Percentiles rank a stretch among this genome's conserved stretches.
Evolutionary conservation across 2,888 invertebrate genomes (phyloP).

Genomic region (Encarsia formosa): DNA sequence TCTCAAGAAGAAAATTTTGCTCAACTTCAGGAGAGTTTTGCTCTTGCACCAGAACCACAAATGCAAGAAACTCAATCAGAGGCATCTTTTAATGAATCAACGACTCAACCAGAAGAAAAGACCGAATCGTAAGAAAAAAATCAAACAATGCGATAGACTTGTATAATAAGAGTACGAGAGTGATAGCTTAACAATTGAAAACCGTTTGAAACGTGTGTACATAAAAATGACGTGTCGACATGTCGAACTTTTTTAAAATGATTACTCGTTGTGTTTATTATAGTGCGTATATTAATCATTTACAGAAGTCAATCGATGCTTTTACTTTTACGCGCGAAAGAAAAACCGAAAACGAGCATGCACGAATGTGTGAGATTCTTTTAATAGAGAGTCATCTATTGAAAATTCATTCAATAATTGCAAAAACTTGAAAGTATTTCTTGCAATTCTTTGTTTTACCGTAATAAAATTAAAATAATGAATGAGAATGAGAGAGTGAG

Average conservation of each 20-base stretch:
- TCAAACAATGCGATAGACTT: conserved; percentile 2
- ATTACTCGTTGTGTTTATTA: conserved; percentile 10
- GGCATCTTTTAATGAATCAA: neutral
- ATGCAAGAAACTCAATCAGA: neutral
- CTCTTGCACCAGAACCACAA: neutral
- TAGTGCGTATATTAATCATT: conserved; percentile 19
- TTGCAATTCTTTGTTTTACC: too few relatives aligned
- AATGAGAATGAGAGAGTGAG: neutral
- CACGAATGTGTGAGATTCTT: too few relatives aligned
- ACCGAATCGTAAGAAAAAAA: conserved; percentile 16
- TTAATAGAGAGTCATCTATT: too few relatives aligned
- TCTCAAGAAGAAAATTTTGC: neutral
- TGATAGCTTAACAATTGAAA: conserved; percentile 6
- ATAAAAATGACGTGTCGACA: conserved; percentile 14
- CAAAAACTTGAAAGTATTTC: too few relatives aligned
- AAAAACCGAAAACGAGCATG: too few relatives aligned
- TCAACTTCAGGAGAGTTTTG: neutral
- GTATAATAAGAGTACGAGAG: conserved; percentile 16
- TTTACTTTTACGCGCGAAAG: too few relatives aligned
- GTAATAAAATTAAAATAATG: neutral
- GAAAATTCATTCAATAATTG: too few relatives aligned
- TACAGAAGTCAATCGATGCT: conserved; percentile 23
- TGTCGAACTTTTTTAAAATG: conserved; percentile 6
- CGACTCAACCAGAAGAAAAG: neutral
- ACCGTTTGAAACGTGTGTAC: conserved; percentile 18